Evolutionary conservation across 2,888 invertebrate species (phyloP), one percentile per base, ranked within the genome.

Genomic region (Platycnemis pennipes): DNA sequence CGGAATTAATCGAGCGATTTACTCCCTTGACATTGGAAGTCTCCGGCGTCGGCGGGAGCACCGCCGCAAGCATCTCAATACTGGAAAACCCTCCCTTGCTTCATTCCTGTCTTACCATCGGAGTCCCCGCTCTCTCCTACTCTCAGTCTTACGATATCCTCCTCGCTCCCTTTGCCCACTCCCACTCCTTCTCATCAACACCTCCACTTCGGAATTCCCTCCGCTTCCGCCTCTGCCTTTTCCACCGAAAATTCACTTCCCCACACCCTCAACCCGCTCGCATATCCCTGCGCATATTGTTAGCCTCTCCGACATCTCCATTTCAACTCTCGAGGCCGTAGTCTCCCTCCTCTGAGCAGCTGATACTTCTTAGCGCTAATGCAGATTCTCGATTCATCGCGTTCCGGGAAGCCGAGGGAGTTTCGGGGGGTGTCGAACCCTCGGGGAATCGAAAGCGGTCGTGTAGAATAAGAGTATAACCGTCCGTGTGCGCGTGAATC

Each of bases 11-110:
- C 42, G 44, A 86, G 44, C 42, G 44, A 86, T 86, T 86, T 86
- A 86, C 86, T 86, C 86, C 86, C 44, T 86, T 86, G 86, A 86
- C 86, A 86, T 44, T 42, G 86, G 86, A 86, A 86, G 44, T 86
- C 86, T 86, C 86, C 86, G 86, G 42, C 44, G 44, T 44, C 86
- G 86, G 44, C 86, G 42, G 42, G n/a, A 8, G 44, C 5, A 42
- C 77, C n/a, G 37, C 77, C 86, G 44, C 86, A 13, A 86, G 44
- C 86, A 86, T 86, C 86, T 86, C 86, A 86, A 86, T 5, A 44
- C 86, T 37, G 16, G 42, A 19, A 44, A 44, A 42, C 44, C 86
- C 7, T 44, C 44, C 44, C 44, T 22, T 42, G 11, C 37, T 44
- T 42, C 86, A 22, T 22, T 22, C 22, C 42, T 86, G 22, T 86